Base-by-base conservation (phyloP, 2,797 vertebrate genomes). In the Chloroceryle inda region DNA sequence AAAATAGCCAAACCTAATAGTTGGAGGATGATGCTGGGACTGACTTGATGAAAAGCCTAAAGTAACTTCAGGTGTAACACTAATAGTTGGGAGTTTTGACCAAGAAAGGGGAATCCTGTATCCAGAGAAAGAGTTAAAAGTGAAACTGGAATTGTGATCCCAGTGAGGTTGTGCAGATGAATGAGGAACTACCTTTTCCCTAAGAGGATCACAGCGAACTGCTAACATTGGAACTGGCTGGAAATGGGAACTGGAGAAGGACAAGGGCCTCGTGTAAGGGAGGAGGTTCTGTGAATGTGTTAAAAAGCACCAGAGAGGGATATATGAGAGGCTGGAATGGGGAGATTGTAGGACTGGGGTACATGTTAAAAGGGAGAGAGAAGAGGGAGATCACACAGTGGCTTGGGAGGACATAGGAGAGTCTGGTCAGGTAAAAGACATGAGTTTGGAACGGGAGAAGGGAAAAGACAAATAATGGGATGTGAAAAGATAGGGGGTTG, bases 151-250 rank as follows among this genome's bases (percentile, higher is more conserved):
- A 77, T 3, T 45, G 10, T 24, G 45, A 72, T n/a, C 42, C 35
- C 13, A 50, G 21, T 22, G 53, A 16, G 16, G 27, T 11, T 10
- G 4, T 76, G 49, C 23, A 20, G 52, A 33, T 73, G 13, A 55
- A 37, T 18, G 21, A 11, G 45, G 21, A 62, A 19, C 59, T 76
- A 24, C 18, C 10, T 63, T 59, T 83, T 80, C 53, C 85, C 6
- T 35, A 21, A 33, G 24, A 50, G 35, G 13, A 47, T 47, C 0
- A 0, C n/a, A 16, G 6, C 38, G n/a, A 13, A 47, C 18, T 69
- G n/a, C 24, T 29, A n/a, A 66, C 33, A 50, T 26, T 53, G 52
- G 13, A 62, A 37, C 8, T 88, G 44, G 1, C 61, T 80, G 44
- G 35, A n/a, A 67, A 62, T 59, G 20, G 13, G 78, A 35, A 16